These are phyloP conservation scores for Schizopygopsis malacanthus DNA, from an alignment of 2,797 vertebrate genomes.

Conservation along the genomic window DNA sequence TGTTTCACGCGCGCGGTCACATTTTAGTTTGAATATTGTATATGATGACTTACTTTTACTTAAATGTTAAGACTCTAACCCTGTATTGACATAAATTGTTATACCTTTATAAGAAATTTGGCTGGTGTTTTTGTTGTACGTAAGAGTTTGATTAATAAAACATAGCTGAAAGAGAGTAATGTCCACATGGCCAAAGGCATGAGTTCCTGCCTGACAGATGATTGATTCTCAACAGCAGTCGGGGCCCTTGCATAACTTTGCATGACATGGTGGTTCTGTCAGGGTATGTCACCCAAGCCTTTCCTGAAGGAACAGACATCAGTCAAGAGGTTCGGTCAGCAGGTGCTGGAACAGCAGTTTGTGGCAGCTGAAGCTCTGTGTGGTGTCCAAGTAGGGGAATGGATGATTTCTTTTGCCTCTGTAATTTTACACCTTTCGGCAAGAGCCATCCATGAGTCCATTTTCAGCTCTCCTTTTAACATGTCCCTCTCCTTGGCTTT, in stretches of 20 bases:
- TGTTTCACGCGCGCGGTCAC: not conserved
- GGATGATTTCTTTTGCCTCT: not conserved
- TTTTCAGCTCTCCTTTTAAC: not conserved
- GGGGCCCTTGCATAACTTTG: constrained; percentile 23
- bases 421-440: constrained; percentile 23
- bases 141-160: constrained; percentile 1
- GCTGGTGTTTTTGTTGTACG: not conserved
- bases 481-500: not conserved
- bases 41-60: not conserved
- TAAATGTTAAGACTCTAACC: not conserved
- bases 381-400: not conserved
- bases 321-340: not conserved
- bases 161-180: not conserved
- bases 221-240: constrained; percentile 53
- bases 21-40: not conserved
- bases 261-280: constrained; percentile 1
- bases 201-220: constrained; percentile 30
- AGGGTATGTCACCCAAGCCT: not conserved
- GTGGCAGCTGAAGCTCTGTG: constrained; percentile 25
- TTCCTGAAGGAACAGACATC: constrained; percentile 9
- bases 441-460: not conserved
- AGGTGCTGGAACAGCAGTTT: constrained; percentile 26
- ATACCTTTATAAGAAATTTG: not conserved
- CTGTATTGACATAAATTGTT: not conserved
- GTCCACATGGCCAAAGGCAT: constrained; percentile 7